Evolutionary conservation across 2,113 vertebrate genomes (phyloP).

Genomic region (Butorides virescens): DNA sequence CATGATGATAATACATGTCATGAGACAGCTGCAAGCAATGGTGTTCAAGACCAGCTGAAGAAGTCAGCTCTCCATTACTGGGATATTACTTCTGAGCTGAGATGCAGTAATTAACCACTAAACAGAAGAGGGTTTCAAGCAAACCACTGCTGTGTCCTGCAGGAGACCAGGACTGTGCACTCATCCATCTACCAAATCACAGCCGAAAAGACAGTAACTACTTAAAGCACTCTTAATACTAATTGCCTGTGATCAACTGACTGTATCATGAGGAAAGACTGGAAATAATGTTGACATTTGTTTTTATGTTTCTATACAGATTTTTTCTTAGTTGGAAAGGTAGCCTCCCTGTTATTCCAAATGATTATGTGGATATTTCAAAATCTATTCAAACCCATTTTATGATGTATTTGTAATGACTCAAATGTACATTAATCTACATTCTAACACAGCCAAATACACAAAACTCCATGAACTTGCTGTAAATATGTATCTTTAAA

Average conservation of each 20-base stretch:
- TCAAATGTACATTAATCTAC: not conserved
- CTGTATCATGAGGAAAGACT: not conserved
- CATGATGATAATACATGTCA: not conserved
- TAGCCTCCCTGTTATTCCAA: not conserved
- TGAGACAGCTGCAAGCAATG: accelerated
- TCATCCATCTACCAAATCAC: not conserved
- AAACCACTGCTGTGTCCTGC: not conserved
- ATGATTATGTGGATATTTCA: not conserved
- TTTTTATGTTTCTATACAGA: not conserved
- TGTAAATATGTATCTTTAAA: not conserved
- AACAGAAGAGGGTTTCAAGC: not conserved
- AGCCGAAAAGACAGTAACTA: not conserved
- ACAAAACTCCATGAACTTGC: not conserved
- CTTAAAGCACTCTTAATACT: not conserved
- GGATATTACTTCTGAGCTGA: not conserved
- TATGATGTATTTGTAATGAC: not conserved
- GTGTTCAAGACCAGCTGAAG: not conserved
- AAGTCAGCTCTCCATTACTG: not conserved
- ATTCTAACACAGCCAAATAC: not conserved
- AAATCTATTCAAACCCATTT: not conserved
- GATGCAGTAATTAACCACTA: not conserved
- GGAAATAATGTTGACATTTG: not conserved
- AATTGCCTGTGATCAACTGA: not conserved
- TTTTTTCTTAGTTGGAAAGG: not conserved
- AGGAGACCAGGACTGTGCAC: not conserved